Base-by-base conservation (phyloP, 1,140 invertebrate genomes). In the Eumaeus atala region DNA sequence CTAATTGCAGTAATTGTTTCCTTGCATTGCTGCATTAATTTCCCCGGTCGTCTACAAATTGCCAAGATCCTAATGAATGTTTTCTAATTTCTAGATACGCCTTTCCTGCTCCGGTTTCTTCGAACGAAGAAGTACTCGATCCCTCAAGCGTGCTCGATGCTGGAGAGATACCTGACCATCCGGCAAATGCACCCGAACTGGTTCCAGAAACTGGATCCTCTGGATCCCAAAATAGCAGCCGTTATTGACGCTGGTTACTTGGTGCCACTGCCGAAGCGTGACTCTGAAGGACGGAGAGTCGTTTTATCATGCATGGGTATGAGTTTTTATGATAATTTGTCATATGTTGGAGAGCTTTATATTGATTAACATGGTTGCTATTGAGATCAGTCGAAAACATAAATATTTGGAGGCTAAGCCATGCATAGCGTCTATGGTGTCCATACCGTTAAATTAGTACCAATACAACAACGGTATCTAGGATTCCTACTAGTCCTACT, bases 121-220 rank as follows among this genome's bases (percentile, higher is more conserved):
- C 89, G 95, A 11, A 94, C 94, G 1, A 94, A 95, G 74, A 96
- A 97, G 74, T 96, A 95, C 75, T 94, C 93, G 37, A 90, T 97
- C 11, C 93, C 94, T 0, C 89, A 94, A 67, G 93, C 96, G 0
- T 94, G 95, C 67, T 92, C 94, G 48, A 94, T 96, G 90, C 79
- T 97, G 44, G 93, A 96, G 72, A 91, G 92, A 11, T 97, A 97
- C 72, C 88, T 97, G 11, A 93, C 92, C 7, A 93, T 96, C 54
- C 90, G 94, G 16, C 92, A 94, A 67, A 78, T 94, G 50, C 93
- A 95, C 70, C 93, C 95, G 0, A 90, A 94, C 11, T 96, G 95
- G 94, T 97, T 96, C 83, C 89, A 91, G 58, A 93, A 93, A 47
- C 81, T 96, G 14, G 93, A 96, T 66, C 91, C 93, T 52, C 77